Percentiles rank a stretch among this genome's conserved stretches.
Conservation (phyloP, 2,888 invertebrate species). For the Galerucella calmariensis region DNA sequence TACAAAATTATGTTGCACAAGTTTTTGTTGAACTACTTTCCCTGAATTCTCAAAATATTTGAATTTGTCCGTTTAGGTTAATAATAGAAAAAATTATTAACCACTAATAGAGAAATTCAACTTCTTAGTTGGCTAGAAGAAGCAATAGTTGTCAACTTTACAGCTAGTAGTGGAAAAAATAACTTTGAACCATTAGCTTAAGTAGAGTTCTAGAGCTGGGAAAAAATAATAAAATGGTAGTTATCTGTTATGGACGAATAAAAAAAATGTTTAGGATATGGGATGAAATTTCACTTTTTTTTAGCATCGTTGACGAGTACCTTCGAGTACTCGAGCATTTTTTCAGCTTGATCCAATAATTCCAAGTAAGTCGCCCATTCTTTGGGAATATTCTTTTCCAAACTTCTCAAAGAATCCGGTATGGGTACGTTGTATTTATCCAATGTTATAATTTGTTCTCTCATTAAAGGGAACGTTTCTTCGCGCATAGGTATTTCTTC, state of each 20-base stretch:
- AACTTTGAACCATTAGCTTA: background rate
- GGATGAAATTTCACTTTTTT: conserved; percentile 20
- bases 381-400: conserved; percentile 70
- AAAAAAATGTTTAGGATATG: too few relatives aligned
- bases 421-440: conserved; percentile 81
- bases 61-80: too few relatives aligned
- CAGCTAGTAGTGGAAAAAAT: background rate
- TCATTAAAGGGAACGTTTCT: conserved; percentile 78
- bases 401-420: conserved; percentile 69
- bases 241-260: too few relatives aligned
- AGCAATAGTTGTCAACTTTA: too few relatives aligned
- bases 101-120: too few relatives aligned
- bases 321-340: conserved; percentile 78
- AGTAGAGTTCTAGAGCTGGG: background rate
- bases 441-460: conserved; percentile 78
- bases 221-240: background rate
- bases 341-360: conserved; percentile 77
- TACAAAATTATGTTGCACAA: too few relatives aligned
- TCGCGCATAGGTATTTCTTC: conserved; percentile 74
- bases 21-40: too few relatives aligned
- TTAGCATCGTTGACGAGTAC: conserved; percentile 58
- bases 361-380: conserved; percentile 80
- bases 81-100: too few relatives aligned
- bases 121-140: too few relatives aligned
- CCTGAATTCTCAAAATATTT: too few relatives aligned